Conservation (phyloP, 2,113 vertebrate species). For the Carollia perspicillata region DNA sequence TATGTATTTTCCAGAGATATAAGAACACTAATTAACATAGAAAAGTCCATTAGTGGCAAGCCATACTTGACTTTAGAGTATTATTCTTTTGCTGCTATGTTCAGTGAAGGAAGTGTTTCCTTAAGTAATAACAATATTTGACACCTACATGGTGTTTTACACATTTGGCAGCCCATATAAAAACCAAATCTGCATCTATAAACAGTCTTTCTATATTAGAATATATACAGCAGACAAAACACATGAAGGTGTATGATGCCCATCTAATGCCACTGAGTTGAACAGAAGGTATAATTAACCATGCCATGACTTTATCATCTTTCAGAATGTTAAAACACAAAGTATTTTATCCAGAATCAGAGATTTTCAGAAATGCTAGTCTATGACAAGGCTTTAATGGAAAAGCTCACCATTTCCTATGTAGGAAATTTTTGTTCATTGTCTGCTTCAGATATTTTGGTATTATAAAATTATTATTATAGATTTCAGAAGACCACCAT, state of each 20-base stretch:
- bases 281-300: not conserved
- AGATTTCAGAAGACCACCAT: constrained; percentile 39
- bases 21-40: not conserved
- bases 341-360: constrained; percentile 36
- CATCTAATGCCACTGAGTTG: not conserved
- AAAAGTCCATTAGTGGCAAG: not conserved
- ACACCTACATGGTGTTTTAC: not conserved
- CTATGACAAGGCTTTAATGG: constrained; percentile 19
- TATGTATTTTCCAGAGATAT: not conserved
- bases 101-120: not conserved
- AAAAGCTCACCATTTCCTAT: not conserved
- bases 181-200: not conserved
- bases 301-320: not conserved
- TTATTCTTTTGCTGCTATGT: not conserved
- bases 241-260: not conserved
- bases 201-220: not conserved
- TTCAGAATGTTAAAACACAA: constrained; percentile 7
- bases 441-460: constrained; percentile 34
- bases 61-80: not conserved
- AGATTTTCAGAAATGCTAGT: constrained; percentile 57
- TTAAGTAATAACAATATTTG: not conserved
- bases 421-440: constrained; percentile 37
- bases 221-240: not conserved
- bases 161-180: not conserved
- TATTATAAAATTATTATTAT: constrained; percentile 27